phyloP scores from a whole-genome alignment of 2,113 vertebrate species.

The Forbesichthys agassizii region DNA sequence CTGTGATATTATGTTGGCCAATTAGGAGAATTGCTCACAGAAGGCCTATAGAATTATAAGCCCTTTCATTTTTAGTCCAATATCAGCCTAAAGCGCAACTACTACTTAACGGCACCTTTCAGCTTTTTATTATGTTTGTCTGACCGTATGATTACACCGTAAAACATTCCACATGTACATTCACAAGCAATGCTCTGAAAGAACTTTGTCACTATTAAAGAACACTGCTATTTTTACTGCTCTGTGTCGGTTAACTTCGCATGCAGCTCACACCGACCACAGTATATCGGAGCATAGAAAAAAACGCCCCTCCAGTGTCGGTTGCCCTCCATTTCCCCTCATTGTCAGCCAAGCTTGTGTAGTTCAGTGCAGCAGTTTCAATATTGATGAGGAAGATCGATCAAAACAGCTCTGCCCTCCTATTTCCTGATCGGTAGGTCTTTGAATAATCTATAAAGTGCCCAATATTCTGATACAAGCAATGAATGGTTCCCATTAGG shows the following conservation, averaged over 20 bases:
- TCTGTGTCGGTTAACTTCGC: conserved; percentile 48
- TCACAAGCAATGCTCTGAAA: conserved; percentile 32
- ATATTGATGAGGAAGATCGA: conserved; percentile 62
- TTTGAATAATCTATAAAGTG: conserved; percentile 47
- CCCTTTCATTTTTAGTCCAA: conserved; percentile 8
- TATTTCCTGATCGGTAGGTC: conserved; percentile 32
- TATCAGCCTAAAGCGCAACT: conserved; percentile 14
- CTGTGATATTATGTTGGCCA: conserved; percentile 6
- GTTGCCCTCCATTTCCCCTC: conserved; percentile 13
- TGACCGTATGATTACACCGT: conserved; percentile 32
- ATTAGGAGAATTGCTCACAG: conserved; percentile 21
- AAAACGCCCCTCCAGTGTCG: not conserved
- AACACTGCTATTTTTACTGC: conserved; percentile 36
- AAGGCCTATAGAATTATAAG: conserved; percentile 14
- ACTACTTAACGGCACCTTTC: conserved; percentile 21
- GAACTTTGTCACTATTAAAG: conserved; percentile 40
- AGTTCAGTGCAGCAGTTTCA: conserved; percentile 42
- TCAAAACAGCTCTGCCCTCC: conserved; percentile 24
- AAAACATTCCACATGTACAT: not conserved
- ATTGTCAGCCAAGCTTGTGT: not conserved
- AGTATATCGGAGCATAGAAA: conserved; percentile 17
- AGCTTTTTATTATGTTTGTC: conserved; percentile 37
- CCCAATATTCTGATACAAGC: conserved; percentile 51
- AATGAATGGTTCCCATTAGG: conserved; percentile 48
- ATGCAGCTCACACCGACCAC: conserved; percentile 12